Conservation (phyloP, 2,888 invertebrate species). For the Tanytarsus gracilentus region DNA sequence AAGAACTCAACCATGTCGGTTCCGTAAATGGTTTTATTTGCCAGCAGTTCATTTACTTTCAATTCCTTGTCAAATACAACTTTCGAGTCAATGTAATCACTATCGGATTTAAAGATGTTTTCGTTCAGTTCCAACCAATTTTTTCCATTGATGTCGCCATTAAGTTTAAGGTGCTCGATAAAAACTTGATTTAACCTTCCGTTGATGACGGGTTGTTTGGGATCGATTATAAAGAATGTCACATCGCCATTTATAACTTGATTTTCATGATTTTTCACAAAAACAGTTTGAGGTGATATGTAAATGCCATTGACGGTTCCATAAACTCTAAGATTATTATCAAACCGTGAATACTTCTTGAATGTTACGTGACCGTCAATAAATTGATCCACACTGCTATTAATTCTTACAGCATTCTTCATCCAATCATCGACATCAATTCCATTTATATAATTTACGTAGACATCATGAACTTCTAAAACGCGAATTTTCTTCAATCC, state of each 20-base stretch:
- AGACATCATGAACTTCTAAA: not conserved
- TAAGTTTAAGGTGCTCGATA: not conserved
- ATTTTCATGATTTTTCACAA: constrained; percentile 12
- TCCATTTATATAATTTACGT: not conserved
- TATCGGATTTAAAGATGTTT: not conserved
- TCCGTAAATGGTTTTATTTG: constrained; percentile 10
- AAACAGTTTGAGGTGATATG: not conserved
- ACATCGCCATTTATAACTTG: constrained; percentile 26
- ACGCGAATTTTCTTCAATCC: not conserved
- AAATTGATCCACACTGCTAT: not conserved
- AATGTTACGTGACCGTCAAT: constrained; percentile 1
- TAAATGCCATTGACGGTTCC: constrained; percentile 6
- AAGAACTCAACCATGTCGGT: constrained; percentile 5
- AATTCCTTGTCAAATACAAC: constrained; percentile 13
- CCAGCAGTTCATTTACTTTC: not conserved
- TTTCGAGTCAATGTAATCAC: constrained; percentile 2
- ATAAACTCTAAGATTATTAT: constrained; percentile 2
- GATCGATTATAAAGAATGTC: not conserved
- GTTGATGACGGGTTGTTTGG: not conserved
- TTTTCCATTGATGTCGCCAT: constrained; percentile 10
- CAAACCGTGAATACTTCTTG: not conserved
- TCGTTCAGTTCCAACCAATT: not conserved
- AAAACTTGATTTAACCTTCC: not conserved
- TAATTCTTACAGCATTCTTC: constrained; percentile 6
- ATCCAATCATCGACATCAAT: constrained; percentile 12